Evolutionary conservation across 2,888 invertebrate genomes (phyloP), one percentile per base, ranked within the genome.

Genomic region (Osmoderma eremita): DNA sequence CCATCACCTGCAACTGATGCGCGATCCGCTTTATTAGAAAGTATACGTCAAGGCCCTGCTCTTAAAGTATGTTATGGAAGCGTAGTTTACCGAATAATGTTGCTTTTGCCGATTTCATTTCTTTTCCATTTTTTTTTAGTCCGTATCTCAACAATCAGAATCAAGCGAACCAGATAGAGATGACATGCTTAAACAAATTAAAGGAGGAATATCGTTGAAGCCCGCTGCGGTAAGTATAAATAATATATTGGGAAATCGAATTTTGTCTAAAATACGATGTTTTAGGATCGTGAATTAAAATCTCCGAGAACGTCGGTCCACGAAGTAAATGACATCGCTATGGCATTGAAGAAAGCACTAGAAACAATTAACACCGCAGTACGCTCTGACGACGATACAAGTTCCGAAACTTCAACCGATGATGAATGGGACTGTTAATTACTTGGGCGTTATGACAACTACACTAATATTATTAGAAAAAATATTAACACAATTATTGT

Each of bases 271-370:
- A 39, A 22, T 20, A 13, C 18, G 3, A 53, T 63, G 22, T 15
- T 70, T 18, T 18, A 80, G 74, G 81, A 81, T 67, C 68, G 81
- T 36, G 81, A 81, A 70, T 73, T 81, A 3, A 81, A 80, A 72
- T 77, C 79, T 12, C 80, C 61, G 72, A 78, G 39, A 71, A 15
- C 45, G 13, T 42, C 58, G 6, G 42, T 45, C 8, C 80, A 65
- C 86, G 87, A 67, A 62, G 70, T 73, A 67, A 89, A 90, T 77
- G 93, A 94, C 42, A 85, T 97, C 69, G 97, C 97, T 1, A 93
- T 92, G 67, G 97, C 97, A 1, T 85, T 98, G 72, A 91, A 93
- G 17, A 86, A 91, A 68, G 97, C 97, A 22, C 84, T 98, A 63
- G 90, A 90, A 63, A 93, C 94, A 76, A 87, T 98, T 66, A 90